These are phyloP conservation scores for Thermophis baileyi DNA, from an alignment of 2,113 vertebrate species.

Conservation along the genomic window DNA sequence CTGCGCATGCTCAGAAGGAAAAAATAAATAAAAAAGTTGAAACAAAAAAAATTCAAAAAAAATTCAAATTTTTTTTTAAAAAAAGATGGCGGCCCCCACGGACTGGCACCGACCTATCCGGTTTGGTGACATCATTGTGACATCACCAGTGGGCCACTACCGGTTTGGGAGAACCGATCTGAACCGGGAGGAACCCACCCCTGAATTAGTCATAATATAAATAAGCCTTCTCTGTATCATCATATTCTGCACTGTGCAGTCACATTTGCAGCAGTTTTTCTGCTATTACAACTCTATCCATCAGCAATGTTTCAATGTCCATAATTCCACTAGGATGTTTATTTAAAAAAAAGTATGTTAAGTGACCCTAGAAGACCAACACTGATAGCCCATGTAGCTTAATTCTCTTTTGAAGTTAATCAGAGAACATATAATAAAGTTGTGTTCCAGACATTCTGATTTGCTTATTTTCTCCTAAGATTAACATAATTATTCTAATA, in stretches of 20 bases:
- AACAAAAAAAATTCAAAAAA: no score
- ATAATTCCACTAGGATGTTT: neutral
- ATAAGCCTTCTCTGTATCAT: neutral
- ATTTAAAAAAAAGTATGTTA: neutral
- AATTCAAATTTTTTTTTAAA: no score
- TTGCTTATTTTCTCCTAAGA: neutral
- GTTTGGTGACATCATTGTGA: no score
- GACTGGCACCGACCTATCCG: no score
- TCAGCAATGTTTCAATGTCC: neutral
- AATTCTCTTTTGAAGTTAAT: neutral
- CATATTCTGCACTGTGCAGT: neutral
- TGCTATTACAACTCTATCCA: neutral
- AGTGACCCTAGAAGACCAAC: neutral
- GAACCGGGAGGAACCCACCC: no score
- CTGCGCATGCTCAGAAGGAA: no score
- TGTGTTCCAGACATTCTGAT: neutral
- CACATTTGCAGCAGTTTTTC: neutral
- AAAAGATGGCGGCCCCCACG: no score
- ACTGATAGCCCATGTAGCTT: neutral
- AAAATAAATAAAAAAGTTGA: no score
- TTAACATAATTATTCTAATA: neutral
- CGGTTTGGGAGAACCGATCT: no score
- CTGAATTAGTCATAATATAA: neutral
- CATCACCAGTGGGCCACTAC: no score
- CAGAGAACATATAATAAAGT: neutral